phyloP scores from a whole-genome alignment of 2,797 vertebrate species.

The Cyclura pinguis region DNA sequence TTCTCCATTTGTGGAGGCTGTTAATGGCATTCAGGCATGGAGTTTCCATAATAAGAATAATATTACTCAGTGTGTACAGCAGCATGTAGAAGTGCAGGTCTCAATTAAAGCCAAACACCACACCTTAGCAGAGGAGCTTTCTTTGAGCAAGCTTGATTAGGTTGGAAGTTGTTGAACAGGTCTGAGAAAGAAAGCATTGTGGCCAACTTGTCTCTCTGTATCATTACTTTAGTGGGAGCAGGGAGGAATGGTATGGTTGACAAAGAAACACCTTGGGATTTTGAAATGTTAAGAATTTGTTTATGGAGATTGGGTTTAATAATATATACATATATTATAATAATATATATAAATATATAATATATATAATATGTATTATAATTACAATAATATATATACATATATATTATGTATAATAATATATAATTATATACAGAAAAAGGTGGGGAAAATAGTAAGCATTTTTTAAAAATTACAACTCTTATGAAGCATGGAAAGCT shows the following conservation, averaged over 20 bases:
- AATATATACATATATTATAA: no score
- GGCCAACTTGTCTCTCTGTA: neutral
- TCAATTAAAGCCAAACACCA: neutral
- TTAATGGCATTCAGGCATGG: neutral
- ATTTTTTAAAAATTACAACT: neutral
- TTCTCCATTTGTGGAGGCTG: neutral
- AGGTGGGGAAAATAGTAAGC: neutral
- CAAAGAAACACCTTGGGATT: neutral
- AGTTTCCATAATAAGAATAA: neutral
- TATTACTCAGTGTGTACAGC: neutral
- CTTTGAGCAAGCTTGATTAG: neutral
- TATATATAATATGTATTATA: no score
- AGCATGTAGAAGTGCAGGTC: fast-evolving
- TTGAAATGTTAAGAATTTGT: neutral
- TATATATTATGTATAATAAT: no score
- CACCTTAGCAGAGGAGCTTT: fast-evolving
- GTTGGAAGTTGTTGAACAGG: neutral
- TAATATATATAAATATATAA: no score
- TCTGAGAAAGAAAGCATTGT: neutral
- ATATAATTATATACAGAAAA: no score
- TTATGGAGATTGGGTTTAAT: neutral
- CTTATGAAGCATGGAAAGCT: neutral
- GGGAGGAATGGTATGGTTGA: no score
- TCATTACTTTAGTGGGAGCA: neutral
- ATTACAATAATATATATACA: no score